Evolutionary conservation across 37 sponge, comb jelly and placozoan species (phyloP).

Genomic region (Amphimedon queenslandica): DNA sequence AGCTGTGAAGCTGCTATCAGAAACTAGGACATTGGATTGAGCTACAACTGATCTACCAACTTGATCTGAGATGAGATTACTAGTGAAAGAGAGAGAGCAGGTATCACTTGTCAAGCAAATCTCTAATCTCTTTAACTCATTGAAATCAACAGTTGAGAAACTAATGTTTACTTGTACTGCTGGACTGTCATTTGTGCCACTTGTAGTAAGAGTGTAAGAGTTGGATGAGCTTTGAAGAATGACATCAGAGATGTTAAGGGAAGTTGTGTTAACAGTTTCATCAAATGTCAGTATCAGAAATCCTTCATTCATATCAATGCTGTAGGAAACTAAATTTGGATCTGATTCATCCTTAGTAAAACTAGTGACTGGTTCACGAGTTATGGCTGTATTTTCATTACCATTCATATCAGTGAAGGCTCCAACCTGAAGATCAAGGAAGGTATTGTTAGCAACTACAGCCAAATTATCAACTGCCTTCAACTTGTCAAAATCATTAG

Average conservation of each 20-base stretch:
- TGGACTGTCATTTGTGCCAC: slow-evolving; percentile 35
- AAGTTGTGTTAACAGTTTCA: slow-evolving; percentile 77
- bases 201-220: slow-evolving; percentile 40
- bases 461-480: slow-evolving; percentile 65
- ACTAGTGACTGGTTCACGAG: slow-evolving; percentile 16
- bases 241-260: slow-evolving; percentile 44
- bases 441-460: slow-evolving; percentile 58
- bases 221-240: slow-evolving; percentile 24
- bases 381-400: slow-evolving; percentile 21
- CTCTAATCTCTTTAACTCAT: slow-evolving; percentile 53
- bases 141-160: slow-evolving; percentile 51
- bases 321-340: slow-evolving; percentile 47
- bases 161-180: slow-evolving; percentile 27
- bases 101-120: slow-evolving; percentile 53
- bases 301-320: slow-evolving; percentile 44
- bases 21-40: slow-evolving; percentile 11
- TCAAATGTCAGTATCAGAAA: slow-evolving; percentile 57
- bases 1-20: neutral
- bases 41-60: slow-evolving; percentile 49
- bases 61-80: slow-evolving; percentile 52
- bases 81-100: slow-evolving; percentile 64
- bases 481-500: slow-evolving; percentile 59
- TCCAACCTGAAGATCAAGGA: slow-evolving; percentile 37
- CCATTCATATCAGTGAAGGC: slow-evolving; percentile 66
- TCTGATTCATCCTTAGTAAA: slow-evolving; percentile 55